Conservation (phyloP, 1,140 invertebrate species). For the Neotoxoptera formosana region DNA sequence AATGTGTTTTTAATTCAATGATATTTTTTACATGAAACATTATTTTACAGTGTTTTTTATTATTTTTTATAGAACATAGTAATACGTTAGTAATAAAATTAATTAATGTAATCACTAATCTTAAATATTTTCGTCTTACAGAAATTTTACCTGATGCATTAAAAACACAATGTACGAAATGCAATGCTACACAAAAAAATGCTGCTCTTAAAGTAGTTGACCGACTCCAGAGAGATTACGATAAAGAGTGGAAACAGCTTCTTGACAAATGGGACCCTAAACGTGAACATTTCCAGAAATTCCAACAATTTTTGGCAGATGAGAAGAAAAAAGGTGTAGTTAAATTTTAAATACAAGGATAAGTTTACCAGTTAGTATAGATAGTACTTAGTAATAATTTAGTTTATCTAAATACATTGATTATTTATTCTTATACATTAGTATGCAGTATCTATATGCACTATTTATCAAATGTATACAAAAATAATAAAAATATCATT, state of each 20-base stretch:
- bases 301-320: conserved; percentile 60
- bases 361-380: background rate
- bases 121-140: conserved; percentile 39
- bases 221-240: conserved; percentile 67
- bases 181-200: conserved; percentile 68
- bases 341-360: background rate
- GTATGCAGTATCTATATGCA: background rate
- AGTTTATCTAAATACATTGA: background rate
- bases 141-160: conserved; percentile 66
- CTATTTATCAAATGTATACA: conserved; percentile 5
- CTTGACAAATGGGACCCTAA: conserved; percentile 69
- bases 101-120: background rate
- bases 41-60: background rate
- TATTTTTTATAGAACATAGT: background rate
- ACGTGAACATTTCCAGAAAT: conserved; percentile 66
- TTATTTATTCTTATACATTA: too few species aligned
- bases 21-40: background rate
- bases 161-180: conserved; percentile 71
- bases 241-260: conserved; percentile 68
- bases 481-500: background rate
- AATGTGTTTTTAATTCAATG: background rate
- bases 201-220: conserved; percentile 63
- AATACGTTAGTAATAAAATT: background rate
- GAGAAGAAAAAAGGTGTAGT: conserved; percentile 42
- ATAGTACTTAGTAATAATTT: conserved; percentile 9